Evolutionary conservation across 2,113 vertebrate genomes (phyloP).

Genomic region (Acinonyx jubatus): DNA sequence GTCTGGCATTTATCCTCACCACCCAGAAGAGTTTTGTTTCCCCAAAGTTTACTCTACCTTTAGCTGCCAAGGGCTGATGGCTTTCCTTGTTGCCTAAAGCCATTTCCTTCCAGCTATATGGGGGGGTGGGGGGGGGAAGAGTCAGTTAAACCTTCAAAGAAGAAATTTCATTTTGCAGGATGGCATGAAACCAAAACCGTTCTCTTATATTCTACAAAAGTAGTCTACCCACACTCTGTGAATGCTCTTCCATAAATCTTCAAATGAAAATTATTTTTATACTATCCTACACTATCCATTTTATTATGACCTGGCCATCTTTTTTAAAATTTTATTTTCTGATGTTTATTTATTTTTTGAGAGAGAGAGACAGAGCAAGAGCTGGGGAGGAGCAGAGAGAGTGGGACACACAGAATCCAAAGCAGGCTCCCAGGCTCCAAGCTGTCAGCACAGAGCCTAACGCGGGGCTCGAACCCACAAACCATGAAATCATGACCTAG

Average conservation of each 20-base stretch:
- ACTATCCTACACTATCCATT: not conserved
- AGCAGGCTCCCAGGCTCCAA: no score
- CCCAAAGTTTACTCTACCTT: constrained; percentile 40
- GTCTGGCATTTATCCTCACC: constrained; percentile 56
- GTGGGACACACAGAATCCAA: no score
- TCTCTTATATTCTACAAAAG: constrained; percentile 40
- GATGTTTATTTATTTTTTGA: no score
- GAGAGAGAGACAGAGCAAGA: no score
- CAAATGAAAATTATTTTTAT: not conserved
- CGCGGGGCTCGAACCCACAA: no score
- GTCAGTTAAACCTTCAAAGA: constrained; percentile 25
- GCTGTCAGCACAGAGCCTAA: no score
- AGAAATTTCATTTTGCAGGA: constrained; percentile 40
- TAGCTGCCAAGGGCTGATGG: constrained; percentile 37
- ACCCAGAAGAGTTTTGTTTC: constrained; percentile 13
- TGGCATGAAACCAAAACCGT: constrained; percentile 23
- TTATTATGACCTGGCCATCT: not conserved
- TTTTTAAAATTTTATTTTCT: no score
- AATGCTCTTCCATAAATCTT: not conserved
- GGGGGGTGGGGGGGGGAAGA: not conserved
- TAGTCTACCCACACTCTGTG: not conserved
- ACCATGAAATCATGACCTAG: no score
- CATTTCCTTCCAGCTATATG: constrained; percentile 35
- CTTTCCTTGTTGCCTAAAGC: constrained; percentile 11
- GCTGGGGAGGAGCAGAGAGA: no score